Conservation (phyloP, 1,140 invertebrate genomes). For the Delia radicum region DNA sequence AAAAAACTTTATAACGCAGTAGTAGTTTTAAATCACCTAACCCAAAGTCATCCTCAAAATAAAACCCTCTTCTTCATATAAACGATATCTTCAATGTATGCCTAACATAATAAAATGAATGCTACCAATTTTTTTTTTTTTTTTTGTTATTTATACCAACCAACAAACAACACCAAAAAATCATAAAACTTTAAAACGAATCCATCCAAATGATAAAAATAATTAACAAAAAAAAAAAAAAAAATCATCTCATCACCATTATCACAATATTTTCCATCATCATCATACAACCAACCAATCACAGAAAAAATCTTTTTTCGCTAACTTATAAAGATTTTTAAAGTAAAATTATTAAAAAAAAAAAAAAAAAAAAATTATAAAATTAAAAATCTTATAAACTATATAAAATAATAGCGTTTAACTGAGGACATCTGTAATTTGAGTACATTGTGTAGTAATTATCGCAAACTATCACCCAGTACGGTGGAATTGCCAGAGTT, state of each 20-base stretch:
- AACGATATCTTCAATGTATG: background rate
- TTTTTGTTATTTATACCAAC: background rate
- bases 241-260: no score
- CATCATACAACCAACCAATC: background rate
- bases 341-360: constrained; percentile 12
- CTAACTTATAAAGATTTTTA: no score
- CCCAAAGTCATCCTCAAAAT: background rate
- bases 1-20: constrained; percentile 26
- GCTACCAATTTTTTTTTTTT: background rate
- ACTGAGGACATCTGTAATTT: constrained; percentile 61
- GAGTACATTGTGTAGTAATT: constrained; percentile 58
- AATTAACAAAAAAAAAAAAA: no score
- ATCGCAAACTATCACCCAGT: constrained; percentile 50
- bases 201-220: no score
- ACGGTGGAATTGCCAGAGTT: constrained; percentile 52
- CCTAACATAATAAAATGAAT: background rate
- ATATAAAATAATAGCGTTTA: constrained; percentile 49
- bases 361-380: constrained; percentile 2
- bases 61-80: background rate
- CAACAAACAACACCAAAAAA: background rate
- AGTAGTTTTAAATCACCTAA: background rate
- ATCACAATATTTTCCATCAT: no score
- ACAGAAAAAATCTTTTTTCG: background rate
- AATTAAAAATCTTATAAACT: background rate
- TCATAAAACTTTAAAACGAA: no score